Conservation (phyloP, 2,113 vertebrate genomes). For the Amblyornis subalaris region DNA sequence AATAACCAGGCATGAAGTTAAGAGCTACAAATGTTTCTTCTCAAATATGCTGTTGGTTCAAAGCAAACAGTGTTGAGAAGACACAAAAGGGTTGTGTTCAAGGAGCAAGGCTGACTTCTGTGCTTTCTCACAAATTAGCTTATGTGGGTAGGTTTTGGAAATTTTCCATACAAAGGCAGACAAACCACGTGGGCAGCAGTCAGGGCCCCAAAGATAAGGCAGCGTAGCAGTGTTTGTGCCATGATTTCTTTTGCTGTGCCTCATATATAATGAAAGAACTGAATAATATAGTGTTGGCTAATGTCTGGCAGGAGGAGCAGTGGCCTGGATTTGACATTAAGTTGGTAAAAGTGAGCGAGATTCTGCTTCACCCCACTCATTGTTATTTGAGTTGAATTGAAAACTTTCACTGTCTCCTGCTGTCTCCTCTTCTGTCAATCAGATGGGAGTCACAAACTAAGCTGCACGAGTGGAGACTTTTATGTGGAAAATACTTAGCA, state of each 20-base stretch:
- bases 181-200: background rate
- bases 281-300: background rate
- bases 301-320: background rate
- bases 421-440: background rate
- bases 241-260: background rate
- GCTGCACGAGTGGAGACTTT: background rate
- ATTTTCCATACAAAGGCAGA: background rate
- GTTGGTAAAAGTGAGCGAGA: background rate
- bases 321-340: constrained; percentile 17
- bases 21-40: background rate
- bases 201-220: background rate
- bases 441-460: background rate
- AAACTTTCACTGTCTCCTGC: constrained; percentile 1
- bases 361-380: background rate
- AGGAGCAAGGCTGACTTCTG: background rate
- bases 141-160: background rate
- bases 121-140: background rate
- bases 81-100: background rate
- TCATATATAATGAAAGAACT: constrained; percentile 41
- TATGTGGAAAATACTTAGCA: background rate
- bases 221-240: background rate
- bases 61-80: background rate
- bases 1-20: fast-evolving
- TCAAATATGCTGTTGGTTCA: background rate
- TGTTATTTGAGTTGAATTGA: constrained; percentile 1